Base-by-base conservation (phyloP, 2,797 vertebrate genomes). In the Eulemur mongoz region DNA sequence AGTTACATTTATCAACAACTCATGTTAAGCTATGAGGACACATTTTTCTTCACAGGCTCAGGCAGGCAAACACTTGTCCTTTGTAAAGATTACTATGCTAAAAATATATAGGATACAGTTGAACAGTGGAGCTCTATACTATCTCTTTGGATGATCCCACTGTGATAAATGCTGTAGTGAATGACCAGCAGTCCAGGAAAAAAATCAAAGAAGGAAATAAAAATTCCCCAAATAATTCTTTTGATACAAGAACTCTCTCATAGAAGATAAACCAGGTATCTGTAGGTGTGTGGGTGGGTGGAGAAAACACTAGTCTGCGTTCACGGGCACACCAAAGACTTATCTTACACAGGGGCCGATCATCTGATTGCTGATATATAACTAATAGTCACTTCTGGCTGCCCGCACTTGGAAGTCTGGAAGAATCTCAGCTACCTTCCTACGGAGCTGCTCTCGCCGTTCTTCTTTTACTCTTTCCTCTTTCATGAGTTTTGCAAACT, bases 371-470 rank as follows among this genome's bases (percentile, higher is more conserved):
- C 48, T 13, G 35, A 50, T 32, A 2, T 0, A 0, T 0, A 0
- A 11, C 38, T 8, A 0, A 2, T 17, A 7, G n/a, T 97, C 89
- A 96, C 1, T 38, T 79, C 0, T 30, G 4, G 82, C 32, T 0
- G 79, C 23, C 4, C 3, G 63, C 27, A 25, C 89, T 92, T 94
- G 98, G 97, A 99, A 99, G 97, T 99, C 99, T 0, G 99, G 99
- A 52, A 99, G 99, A 97, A 99, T 99, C 97, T 99, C 99, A 0
- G 99, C 97, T 75, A 99, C 99, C 98, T 97, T 99, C 84, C 98
- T 99, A 3, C 99, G 99, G 75, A 99, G 99, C 91, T 98, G 98
- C 72, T 99, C 98, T 96, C 99, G 98, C 35, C 99, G 98, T 95
- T 97, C 98, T 86, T 99, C 99, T 97, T 98, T 99, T 96, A 98